Conservation (phyloP, 2,888 invertebrate species). For the Lepetodrilus schrolli region DNA sequence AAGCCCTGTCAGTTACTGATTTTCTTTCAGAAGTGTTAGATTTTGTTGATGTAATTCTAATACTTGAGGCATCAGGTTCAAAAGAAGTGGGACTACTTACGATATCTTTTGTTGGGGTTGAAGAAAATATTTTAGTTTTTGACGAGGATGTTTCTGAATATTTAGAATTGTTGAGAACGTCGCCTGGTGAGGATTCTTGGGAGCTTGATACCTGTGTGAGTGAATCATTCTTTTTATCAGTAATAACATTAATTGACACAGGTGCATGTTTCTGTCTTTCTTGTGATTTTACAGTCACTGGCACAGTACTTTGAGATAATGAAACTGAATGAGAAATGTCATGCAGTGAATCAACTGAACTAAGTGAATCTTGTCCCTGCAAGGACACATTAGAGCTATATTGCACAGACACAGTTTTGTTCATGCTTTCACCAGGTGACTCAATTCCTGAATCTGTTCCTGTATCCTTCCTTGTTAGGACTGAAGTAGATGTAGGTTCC, state of each 20-base stretch:
- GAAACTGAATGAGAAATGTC: conserved; percentile 11
- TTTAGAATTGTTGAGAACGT: conserved; percentile 6
- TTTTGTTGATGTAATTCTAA: background rate
- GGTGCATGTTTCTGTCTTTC: background rate
- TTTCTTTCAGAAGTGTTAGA: background rate
- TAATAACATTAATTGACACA: background rate
- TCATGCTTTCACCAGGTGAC: background rate
- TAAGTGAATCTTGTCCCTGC: conserved; percentile 15
- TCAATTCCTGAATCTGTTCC: background rate
- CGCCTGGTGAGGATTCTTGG: conserved; percentile 29
- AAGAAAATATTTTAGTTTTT: conserved; percentile 5
- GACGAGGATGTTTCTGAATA: background rate
- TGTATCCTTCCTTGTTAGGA: background rate
- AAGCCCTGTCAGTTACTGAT: background rate
- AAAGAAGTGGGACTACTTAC: conserved; percentile 11
- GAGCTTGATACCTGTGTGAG: conserved; percentile 29
- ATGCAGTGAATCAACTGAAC: conserved; percentile 26
- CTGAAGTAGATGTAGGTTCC: background rate
- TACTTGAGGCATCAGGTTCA: background rate
- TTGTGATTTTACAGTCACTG: background rate
- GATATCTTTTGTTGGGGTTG: conserved; percentile 11
- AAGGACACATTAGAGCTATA: conserved; percentile 10
- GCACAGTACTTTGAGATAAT: background rate
- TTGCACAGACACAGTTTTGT: conserved; percentile 16
- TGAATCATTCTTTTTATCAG: conserved; percentile 7